Percentiles rank a stretch among this genome's conserved stretches.
phyloP scores from a whole-genome alignment of 2,797 vertebrate species.

The Bucorvus abyssinicus region DNA sequence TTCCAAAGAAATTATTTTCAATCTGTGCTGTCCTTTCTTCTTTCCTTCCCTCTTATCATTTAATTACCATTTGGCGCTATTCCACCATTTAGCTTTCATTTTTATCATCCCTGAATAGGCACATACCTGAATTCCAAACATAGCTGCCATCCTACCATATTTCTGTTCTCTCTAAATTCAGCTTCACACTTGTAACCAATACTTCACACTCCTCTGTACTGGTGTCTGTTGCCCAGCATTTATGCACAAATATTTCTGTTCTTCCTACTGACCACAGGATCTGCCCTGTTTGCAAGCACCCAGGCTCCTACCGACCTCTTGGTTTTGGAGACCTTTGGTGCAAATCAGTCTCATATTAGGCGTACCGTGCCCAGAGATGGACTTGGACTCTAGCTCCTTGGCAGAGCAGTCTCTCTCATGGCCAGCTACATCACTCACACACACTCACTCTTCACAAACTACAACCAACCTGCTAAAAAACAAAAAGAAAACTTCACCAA shows the following conservation, averaged over 20 bases:
- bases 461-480: not conserved
- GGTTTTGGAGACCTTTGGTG: not conserved
- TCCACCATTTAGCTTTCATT: slow-evolving; percentile 1
- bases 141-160: not conserved
- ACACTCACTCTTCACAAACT: not conserved
- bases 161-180: not conserved
- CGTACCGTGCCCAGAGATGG: not conserved
- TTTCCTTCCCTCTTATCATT: slow-evolving; percentile 34
- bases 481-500: not conserved
- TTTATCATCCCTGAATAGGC: not conserved
- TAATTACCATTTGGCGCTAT: slow-evolving; percentile 41
- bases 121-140: not conserved
- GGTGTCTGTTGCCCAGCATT: not conserved
- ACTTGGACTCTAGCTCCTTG: not conserved
- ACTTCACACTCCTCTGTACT: not conserved
- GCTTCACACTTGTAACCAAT: not conserved
- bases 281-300: not conserved
- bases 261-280: not conserved
- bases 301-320: not conserved
- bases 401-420: rapidly evolving
- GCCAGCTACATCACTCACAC: not conserved
- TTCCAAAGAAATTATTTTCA: slow-evolving; percentile 23
- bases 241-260: not conserved
- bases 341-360: not conserved
- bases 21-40: not conserved